Percentiles rank a stretch among this genome's conserved stretches.
Conservation (phyloP, 2,113 vertebrate species). For the Gymnobelideus leadbeateri region DNA sequence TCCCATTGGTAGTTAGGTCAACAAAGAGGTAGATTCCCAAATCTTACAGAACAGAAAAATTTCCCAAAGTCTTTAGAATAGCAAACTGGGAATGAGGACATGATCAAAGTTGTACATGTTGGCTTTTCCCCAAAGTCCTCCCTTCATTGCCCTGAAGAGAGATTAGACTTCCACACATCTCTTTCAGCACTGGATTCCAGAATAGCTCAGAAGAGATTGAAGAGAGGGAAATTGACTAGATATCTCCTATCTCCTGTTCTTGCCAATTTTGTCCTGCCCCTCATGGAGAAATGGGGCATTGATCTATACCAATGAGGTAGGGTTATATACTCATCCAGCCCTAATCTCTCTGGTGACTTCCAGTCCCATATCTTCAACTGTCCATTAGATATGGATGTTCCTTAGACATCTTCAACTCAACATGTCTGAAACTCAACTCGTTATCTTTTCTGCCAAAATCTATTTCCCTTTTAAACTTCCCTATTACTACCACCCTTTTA, state of each 20-base stretch:
- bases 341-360: not conserved
- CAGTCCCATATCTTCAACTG: not conserved
- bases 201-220: not conserved
- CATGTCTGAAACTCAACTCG: not conserved
- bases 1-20: too few relatives aligned
- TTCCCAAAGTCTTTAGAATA: not conserved
- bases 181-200: not conserved
- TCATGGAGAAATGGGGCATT: not conserved
- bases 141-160: not conserved
- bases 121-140: not conserved
- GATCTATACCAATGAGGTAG: not conserved
- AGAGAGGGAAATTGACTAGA: not conserved
- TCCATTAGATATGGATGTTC: not conserved
- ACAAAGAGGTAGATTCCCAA: too few relatives aligned
- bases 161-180: not conserved
- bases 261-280: not conserved
- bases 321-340: not conserved
- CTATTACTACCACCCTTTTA: too few relatives aligned
- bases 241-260: not conserved
- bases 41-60: too few relatives aligned
- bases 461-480: too few relatives aligned
- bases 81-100: not conserved
- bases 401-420: not conserved
- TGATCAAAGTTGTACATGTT: not conserved
- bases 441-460: too few relatives aligned